phyloP scores from a whole-genome alignment of 1,140 invertebrate genomes.

The Procambarus clarkii region DNA sequence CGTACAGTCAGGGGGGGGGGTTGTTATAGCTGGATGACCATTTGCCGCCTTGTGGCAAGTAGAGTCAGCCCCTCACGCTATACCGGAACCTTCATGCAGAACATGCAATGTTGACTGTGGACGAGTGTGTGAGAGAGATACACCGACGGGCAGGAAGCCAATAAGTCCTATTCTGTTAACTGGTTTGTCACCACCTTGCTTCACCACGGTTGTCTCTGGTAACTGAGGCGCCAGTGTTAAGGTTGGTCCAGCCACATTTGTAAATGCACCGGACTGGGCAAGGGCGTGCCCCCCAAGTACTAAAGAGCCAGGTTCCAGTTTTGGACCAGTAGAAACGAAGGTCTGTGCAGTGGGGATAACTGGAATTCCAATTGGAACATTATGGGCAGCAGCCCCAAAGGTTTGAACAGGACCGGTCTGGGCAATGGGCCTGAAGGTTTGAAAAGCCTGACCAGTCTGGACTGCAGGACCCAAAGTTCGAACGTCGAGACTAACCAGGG shows the following conservation, averaged over 20 bases:
- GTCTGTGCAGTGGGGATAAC: not conserved
- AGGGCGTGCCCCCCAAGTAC: not conserved
- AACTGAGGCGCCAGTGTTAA: not conserved
- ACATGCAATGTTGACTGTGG: too few species aligned
- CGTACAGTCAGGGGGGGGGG: too few species aligned
- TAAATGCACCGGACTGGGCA: not conserved
- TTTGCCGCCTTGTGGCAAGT: too few species aligned
- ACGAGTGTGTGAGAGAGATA: too few species aligned
- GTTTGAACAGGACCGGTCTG: not conserved
- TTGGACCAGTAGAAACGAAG: not conserved
- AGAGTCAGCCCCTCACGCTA: too few species aligned
- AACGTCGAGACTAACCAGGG: not conserved
- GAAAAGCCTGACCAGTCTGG: not conserved
- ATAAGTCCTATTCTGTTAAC: too few species aligned
- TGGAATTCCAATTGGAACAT: not conserved
- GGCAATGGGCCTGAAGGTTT: not conserved
- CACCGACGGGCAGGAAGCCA: too few species aligned
- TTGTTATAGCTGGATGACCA: too few species aligned
- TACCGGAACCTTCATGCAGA: too few species aligned
- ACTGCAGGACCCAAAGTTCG: not conserved
- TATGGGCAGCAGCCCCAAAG: not conserved
- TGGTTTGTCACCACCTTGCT: too few species aligned
- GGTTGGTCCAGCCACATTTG: not conserved
- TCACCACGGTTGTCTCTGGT: not conserved
- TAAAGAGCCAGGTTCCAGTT: not conserved